Percentiles rank a stretch among this genome's conserved stretches.
Conservation (phyloP, 2,888 invertebrate species). For the Acleris emargana region DNA sequence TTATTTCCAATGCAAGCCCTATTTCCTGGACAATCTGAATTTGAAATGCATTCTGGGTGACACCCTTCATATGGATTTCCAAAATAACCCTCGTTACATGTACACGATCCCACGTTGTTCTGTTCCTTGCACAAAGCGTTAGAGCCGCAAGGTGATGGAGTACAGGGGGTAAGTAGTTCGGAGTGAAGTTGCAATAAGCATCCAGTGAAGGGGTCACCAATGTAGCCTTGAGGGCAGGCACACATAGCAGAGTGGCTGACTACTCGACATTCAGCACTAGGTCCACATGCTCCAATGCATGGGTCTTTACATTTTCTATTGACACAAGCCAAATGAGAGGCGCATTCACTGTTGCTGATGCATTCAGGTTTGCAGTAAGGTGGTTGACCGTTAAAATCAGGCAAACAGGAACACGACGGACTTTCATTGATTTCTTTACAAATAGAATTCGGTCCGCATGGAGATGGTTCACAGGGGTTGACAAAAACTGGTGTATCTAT, state of each 20-base stretch:
- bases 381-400: slow-evolving; percentile 87
- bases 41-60: slow-evolving; percentile 88
- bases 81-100: slow-evolving; percentile 87
- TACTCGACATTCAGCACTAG: slow-evolving; percentile 88
- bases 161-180: slow-evolving; percentile 85
- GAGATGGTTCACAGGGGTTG: slow-evolving; percentile 90
- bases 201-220: slow-evolving; percentile 86
- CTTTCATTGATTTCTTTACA: slow-evolving; percentile 87
- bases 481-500: slow-evolving; percentile 50
- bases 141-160: slow-evolving; percentile 88
- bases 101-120: slow-evolving; percentile 88
- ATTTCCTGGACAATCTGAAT: slow-evolving; percentile 88
- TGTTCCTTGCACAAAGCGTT: slow-evolving; percentile 88
- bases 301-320: slow-evolving; percentile 90
- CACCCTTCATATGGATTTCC: slow-evolving; percentile 92
- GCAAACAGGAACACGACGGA: slow-evolving; percentile 90
- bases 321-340: slow-evolving; percentile 87
- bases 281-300: slow-evolving; percentile 88
- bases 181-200: slow-evolving; percentile 76
- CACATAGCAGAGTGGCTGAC: slow-evolving; percentile 92
- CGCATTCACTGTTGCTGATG: slow-evolving; percentile 89
- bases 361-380: slow-evolving; percentile 93
- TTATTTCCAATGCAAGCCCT: slow-evolving; percentile 89
- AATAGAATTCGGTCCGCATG: slow-evolving; percentile 91
- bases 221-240: slow-evolving; percentile 86